Evolutionary conservation across 2,113 vertebrate species (phyloP), one percentile per base, ranked within the genome.

Genomic region (Oncorhynchus tshawytscha): DNA sequence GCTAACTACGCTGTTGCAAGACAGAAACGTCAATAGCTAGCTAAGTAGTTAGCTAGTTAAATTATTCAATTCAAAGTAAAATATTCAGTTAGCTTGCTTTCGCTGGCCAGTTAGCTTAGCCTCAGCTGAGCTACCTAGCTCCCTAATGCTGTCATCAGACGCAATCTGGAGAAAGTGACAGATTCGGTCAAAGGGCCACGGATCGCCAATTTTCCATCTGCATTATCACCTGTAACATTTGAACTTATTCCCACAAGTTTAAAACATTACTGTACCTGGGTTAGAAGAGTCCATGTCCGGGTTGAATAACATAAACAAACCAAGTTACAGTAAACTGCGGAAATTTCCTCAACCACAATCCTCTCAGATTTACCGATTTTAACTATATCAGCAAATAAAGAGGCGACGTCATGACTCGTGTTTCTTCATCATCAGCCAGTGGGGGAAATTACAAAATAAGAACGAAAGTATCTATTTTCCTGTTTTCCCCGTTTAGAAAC

Each of bases 251-350:
- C 2, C 1, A 13, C 4, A n/a, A 73, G 24, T 67, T 80, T 13
- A 11, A 29, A 1, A 16, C 18, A 0, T 62, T 8, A n/a, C 59
- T 24, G n/a, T 62, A 93, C 92, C 92, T 88, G 85, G 65, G 84
- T 90, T 88, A 71, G 89, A 88, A 78, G 92, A 91, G 39, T 90
- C 87, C 91, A 93, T 93, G 76, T 92, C 88, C 73, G 74, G 65
- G 15, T 80, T 72, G 78, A 89, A 90, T 78, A 90, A 93, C 90
- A 91, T 91, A 90, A 92, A 92, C 89, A 93, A 79, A 91, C 87
- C 51, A 82, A 68, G 2, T 64, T 83, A 88, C 88, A 79, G 89
- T 87, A 70, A 51, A 77, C 70, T 75, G 74, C 67, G 48, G 57
- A 84, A 85, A 79, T 84, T 70, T 59, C 57, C 60, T 20, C 15